Percentiles rank a stretch among this genome's conserved stretches.
Evolutionary conservation across 2,888 invertebrate genomes (phyloP).

Genomic region (Mantis religiosa): DNA sequence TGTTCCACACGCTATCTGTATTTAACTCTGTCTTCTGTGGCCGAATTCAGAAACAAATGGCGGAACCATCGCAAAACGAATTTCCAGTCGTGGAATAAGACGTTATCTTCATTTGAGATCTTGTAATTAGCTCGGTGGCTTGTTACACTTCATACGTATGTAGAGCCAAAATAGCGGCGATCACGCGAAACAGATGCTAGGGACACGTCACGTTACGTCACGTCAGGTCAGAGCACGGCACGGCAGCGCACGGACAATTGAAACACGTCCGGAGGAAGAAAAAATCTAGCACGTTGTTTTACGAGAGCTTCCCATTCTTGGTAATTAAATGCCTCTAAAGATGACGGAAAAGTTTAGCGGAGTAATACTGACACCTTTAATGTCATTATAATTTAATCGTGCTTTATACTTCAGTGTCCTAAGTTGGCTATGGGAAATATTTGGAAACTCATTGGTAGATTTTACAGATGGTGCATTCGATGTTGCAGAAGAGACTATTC

Average conservation of each 20-base stretch:
- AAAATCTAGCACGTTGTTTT: neutral
- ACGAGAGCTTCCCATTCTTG: neutral
- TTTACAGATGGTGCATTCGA: too few relatives aligned
- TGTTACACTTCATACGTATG: constrained; percentile 12
- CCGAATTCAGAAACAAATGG: neutral
- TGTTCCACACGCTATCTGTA: neutral
- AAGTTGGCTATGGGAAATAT: too few relatives aligned
- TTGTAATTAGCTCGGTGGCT: constrained; percentile 20
- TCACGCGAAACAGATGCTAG: constrained; percentile 1
- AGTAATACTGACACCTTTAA: too few relatives aligned
- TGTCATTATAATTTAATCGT: too few relatives aligned
- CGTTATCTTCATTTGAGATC: constrained; percentile 25
- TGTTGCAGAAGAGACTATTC: too few relatives aligned
- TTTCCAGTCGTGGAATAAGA: constrained; percentile 22
- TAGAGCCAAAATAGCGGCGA: constrained; percentile 3
- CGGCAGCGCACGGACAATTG: neutral
- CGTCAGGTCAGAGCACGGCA: neutral
- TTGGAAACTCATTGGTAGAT: too few relatives aligned
- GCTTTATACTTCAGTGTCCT: too few relatives aligned
- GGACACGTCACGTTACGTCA: neutral
- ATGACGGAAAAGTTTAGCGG: neutral
- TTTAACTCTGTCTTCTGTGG: neutral
- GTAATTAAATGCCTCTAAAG: neutral
- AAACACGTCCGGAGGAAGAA: neutral
- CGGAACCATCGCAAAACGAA: constrained; percentile 6